These are phyloP conservation scores for Caradrina clavipalpis DNA, from an alignment of 2,888 invertebrate genomes.

Conservation along the genomic window DNA sequence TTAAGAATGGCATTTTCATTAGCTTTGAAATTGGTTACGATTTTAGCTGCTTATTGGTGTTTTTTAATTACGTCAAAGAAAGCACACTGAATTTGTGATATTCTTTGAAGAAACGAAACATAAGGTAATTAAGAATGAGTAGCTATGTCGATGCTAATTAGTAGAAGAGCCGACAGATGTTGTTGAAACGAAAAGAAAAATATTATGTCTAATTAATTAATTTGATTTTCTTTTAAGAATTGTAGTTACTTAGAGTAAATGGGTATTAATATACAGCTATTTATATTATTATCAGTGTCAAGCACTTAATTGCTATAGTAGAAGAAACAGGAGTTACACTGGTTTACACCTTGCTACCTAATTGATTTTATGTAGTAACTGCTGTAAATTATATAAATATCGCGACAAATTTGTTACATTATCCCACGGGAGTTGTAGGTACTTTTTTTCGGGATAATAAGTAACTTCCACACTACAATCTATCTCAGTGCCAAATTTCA, in stretches of 20 bases:
- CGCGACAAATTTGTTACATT: too few relatives aligned
- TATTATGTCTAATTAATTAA: conserved; percentile 7
- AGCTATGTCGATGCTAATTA: conserved; percentile 42
- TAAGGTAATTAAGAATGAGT: conserved; percentile 46
- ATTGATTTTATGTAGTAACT: too few relatives aligned
- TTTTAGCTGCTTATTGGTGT: conserved; percentile 13
- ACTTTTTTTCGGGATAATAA: too few relatives aligned
- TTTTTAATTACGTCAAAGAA: conserved; percentile 37
- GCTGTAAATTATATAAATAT: too few relatives aligned
- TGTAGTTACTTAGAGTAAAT: background rate
- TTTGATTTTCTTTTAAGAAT: conserved; percentile 1
- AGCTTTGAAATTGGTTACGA: background rate
- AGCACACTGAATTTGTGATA: conserved; percentile 18
- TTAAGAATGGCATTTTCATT: background rate
- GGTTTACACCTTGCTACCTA: too few relatives aligned
- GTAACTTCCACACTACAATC: too few relatives aligned
- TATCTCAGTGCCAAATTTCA: too few relatives aligned
- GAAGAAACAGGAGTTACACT: background rate
- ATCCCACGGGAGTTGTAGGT: too few relatives aligned
- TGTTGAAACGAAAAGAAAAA: conserved; percentile 23
- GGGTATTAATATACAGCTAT: too few relatives aligned
- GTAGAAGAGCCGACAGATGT: conserved; percentile 33
- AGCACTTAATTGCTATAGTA: background rate
- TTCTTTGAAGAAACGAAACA: conserved; percentile 33
- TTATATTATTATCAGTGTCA: background rate